phyloP scores from a whole-genome alignment of 2,113 vertebrate genomes.

The Mormyrus lacerda region DNA sequence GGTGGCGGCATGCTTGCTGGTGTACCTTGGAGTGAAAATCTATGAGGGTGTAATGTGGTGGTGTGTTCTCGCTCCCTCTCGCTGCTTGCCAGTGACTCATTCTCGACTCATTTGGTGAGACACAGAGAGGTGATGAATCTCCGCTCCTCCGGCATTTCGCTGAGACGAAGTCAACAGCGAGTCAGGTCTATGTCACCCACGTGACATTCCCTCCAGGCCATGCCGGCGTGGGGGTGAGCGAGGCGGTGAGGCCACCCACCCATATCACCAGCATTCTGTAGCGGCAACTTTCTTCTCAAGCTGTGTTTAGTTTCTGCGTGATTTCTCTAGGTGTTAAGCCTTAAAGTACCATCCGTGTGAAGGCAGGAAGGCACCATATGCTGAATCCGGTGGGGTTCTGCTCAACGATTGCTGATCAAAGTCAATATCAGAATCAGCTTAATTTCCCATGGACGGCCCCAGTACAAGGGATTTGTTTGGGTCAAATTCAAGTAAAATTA shows the following conservation, averaged over 20 bases:
- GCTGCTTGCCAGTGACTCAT: not conserved
- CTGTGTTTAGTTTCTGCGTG: not conserved
- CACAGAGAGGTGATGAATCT: not conserved
- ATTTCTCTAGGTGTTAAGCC: not conserved
- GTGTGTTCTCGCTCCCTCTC: not conserved
- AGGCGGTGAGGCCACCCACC: slow-evolving; percentile 20
- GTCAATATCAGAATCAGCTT: not conserved
- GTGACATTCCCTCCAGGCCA: slow-evolving; percentile 20
- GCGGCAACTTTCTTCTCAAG: not conserved
- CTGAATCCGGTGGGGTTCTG: not conserved
- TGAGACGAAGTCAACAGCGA: not conserved
- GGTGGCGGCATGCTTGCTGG: not conserved
- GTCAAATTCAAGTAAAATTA: not conserved
- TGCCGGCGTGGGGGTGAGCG: not conserved
- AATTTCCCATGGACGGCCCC: not conserved
- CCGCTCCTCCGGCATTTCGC: not conserved
- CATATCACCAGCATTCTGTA: not conserved
- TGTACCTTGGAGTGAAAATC: not conserved
- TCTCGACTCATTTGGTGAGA: not conserved
- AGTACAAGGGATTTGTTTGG: not conserved
- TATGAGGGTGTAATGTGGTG: not conserved
- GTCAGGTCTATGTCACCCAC: slow-evolving; percentile 18
- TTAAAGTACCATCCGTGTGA: not conserved
- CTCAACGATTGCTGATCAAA: not conserved
- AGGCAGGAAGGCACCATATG: not conserved